Evolutionary conservation across 1,140 invertebrate species (phyloP).

Genomic region (Whitmania pigra): DNA sequence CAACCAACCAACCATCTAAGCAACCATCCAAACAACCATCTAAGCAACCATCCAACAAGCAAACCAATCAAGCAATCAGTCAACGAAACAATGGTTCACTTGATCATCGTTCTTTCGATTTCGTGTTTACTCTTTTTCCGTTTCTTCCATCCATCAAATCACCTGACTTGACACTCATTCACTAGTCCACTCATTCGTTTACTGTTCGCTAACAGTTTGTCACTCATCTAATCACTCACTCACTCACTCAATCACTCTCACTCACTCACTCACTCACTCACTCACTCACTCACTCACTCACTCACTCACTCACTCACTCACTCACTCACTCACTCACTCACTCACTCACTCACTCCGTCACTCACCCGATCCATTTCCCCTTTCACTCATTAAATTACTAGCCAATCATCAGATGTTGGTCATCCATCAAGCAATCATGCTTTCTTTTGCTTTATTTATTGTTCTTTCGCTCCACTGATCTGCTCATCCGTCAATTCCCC

Average conservation of each 20-base stretch:
- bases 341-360: not conserved
- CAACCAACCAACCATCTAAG: no score
- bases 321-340: constrained; percentile 10
- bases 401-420: not conserved
- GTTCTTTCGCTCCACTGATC: not conserved
- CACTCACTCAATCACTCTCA: constrained; percentile 8
- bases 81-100: no score
- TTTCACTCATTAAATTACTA: not conserved
- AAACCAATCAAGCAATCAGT: no score
- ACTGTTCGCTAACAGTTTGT: no score
- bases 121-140: no score
- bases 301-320: constrained; percentile 9
- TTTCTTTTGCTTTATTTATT: not conserved
- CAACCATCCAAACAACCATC: no score
- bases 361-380: not conserved
- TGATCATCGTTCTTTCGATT: no score
- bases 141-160: no score
- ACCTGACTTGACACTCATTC: no score
- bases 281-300: constrained; percentile 9
- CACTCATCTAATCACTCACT: no score
- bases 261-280: constrained; percentile 12
- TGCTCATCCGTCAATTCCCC: not conserved
- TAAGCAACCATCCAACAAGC: no score
- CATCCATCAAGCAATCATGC: not conserved
- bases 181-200: no score